These are phyloP conservation scores for Mormyrus hasselquistii DNA, from an alignment of 2,797 vertebrate species.

Conservation along the genomic window DNA sequence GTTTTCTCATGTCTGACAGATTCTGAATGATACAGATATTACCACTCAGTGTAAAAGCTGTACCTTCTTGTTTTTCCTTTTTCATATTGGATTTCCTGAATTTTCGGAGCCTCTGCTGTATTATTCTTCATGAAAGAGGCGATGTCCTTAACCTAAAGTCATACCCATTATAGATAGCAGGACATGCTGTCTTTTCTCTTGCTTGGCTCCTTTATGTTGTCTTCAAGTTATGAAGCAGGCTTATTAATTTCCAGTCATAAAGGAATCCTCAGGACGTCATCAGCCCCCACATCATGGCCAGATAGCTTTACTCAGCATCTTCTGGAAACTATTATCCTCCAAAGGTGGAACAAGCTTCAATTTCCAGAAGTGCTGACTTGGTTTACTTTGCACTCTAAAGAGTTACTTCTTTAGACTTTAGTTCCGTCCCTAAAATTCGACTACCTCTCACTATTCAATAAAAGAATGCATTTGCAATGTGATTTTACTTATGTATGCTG, in stretches of 20 bases:
- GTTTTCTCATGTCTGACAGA: neutral
- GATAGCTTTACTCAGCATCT: slow-evolving; percentile 8
- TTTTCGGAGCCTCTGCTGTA: neutral
- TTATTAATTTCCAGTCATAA: neutral
- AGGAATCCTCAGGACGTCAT: neutral
- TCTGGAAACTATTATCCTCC: neutral
- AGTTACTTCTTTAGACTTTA: neutral
- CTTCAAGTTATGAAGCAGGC: neutral
- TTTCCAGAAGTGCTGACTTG: neutral
- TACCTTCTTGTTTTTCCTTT: neutral
- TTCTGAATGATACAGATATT: neutral
- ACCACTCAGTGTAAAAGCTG: neutral
- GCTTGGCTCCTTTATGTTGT: neutral
- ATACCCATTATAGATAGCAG: neutral
- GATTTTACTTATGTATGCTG: neutral
- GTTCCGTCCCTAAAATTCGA: neutral
- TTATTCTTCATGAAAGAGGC: neutral
- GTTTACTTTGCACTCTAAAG: neutral
- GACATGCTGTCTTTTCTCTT: neutral
- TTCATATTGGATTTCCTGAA: neutral
- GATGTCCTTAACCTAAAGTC: neutral
- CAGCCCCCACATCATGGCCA: neutral
- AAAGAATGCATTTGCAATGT: neutral
- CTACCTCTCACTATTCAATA: neutral
- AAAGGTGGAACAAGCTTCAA: slow-evolving; percentile 2